These are phyloP conservation scores for Cactoblastis cactorum DNA, from an alignment of 2,888 invertebrate genomes.

Conservation along the genomic window DNA sequence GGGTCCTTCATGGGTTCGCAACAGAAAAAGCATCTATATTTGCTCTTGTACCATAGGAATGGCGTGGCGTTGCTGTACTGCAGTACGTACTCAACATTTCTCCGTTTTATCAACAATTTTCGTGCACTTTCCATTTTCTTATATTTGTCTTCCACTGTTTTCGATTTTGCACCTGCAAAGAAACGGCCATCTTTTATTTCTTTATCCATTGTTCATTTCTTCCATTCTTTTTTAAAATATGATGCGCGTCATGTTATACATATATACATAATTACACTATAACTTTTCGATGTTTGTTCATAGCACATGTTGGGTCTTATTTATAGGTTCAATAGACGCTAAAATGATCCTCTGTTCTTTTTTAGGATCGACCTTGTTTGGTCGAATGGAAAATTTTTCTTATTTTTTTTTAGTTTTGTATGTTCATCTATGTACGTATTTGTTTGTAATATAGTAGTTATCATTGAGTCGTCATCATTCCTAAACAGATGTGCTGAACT, in stretches of 20 bases:
- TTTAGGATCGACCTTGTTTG: too few relatives aligned
- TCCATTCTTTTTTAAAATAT: background rate
- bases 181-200: slow-evolving; percentile 45
- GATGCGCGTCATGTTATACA: background rate
- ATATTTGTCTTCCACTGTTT: slow-evolving; percentile 60
- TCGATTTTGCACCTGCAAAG: slow-evolving; percentile 65
- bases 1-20: slow-evolving; percentile 62
- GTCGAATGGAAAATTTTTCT: too few relatives aligned
- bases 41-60: slow-evolving; percentile 67
- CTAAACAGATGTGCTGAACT: too few relatives aligned
- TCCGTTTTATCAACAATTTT: slow-evolving; percentile 57
- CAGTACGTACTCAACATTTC: slow-evolving; percentile 66
- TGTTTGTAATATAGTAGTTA: too few relatives aligned
- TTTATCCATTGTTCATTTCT: slow-evolving; percentile 4
- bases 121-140: slow-evolving; percentile 63
- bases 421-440: too few relatives aligned
- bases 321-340: too few relatives aligned
- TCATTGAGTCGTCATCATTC: too few relatives aligned
- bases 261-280: too few relatives aligned
- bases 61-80: slow-evolving; percentile 68
- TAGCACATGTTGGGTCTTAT: too few relatives aligned
- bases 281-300: too few relatives aligned
- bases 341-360: too few relatives aligned
- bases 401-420: too few relatives aligned
- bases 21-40: slow-evolving; percentile 67